Base-by-base conservation (phyloP, 2,888 invertebrate genomes). In the Poecilobothrus nobilitatus region DNA sequence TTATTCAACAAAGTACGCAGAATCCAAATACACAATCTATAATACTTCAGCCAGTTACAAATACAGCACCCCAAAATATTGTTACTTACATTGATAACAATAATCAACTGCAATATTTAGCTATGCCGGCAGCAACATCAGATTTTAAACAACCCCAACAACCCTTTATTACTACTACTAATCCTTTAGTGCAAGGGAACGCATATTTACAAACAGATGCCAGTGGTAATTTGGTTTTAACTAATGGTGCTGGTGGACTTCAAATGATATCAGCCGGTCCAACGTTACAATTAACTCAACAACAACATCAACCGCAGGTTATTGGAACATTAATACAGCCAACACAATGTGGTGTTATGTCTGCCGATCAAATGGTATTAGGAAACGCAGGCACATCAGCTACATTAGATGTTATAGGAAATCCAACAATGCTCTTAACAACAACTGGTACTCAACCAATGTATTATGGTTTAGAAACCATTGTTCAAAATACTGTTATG, bases 401-500 rank as follows among this genome's bases (percentile, higher is more conserved):
- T 18, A 86, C 87, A 0, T 76, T 88, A 67, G 88, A 87, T 79
- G 87, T 88, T 85, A 87, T 87, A 18, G 85, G 86, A 15, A 86
- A 88, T 77, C 86, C 83, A 44, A 80, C 81, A 66, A 86, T 87
- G 81, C 84, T 87, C 76, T 78, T 88, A 69, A 83, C 86, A 64
- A 33, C 65, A 34, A 33, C 65, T 1, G n/a, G n/a, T 34, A 88
- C 88, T 20, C 91, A 91, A 74, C 91, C 91, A 6, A 88, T 92
- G 75, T 91, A 91, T 76, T 92, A 92, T 75, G 92, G 92, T 0
- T 83, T 92, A 72, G 92, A 93, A 82, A 92, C 92, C 0, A 92
- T 92, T 68, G 92, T 93, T 3, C 92, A 92, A 79, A 93, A 92
- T 76, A 92, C 92, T 6, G 91, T 92, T 0, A 92, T 92, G 92